Evolutionary conservation across 2,113 vertebrate genomes (phyloP).

Genomic region (Serranochromis macrocephalus): DNA sequence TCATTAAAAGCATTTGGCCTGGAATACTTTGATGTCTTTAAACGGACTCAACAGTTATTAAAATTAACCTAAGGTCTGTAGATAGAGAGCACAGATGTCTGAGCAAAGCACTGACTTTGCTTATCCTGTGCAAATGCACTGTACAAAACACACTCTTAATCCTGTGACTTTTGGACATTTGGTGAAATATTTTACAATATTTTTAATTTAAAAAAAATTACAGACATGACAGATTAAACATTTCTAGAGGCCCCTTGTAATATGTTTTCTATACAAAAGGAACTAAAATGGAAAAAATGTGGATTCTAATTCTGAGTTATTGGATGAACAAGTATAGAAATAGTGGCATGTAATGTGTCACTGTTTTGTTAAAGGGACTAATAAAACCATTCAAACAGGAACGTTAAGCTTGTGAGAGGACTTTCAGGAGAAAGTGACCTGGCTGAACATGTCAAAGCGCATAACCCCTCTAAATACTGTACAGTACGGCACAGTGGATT

Average conservation of each 20-base stretch:
- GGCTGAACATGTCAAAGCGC: slow-evolving; percentile 22
- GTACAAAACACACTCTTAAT: not conserved
- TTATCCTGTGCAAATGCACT: not conserved
- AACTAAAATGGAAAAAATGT: not conserved
- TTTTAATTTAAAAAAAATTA: not conserved
- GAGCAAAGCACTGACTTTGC: not conserved
- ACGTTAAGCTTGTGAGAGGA: not conserved
- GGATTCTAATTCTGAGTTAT: not conserved
- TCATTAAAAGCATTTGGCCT: not conserved
- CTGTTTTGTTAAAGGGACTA: not conserved
- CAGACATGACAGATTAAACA: not conserved
- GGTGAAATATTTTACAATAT: not conserved
- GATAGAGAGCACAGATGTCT: not conserved
- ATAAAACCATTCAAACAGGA: not conserved
- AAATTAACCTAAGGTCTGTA: not conserved
- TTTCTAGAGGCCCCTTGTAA: not conserved
- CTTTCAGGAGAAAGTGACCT: slow-evolving; percentile 30
- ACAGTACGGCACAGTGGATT: slow-evolving; percentile 47
- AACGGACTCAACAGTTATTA: not conserved
- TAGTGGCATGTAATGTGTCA: not conserved
- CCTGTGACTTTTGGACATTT: not conserved
- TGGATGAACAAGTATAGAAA: not conserved
- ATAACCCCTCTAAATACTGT: slow-evolving; percentile 30
- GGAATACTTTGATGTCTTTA: not conserved
- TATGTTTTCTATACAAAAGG: not conserved